Evolutionary conservation across 2,888 invertebrate genomes (phyloP).

Genomic region (Thumatha senex): DNA sequence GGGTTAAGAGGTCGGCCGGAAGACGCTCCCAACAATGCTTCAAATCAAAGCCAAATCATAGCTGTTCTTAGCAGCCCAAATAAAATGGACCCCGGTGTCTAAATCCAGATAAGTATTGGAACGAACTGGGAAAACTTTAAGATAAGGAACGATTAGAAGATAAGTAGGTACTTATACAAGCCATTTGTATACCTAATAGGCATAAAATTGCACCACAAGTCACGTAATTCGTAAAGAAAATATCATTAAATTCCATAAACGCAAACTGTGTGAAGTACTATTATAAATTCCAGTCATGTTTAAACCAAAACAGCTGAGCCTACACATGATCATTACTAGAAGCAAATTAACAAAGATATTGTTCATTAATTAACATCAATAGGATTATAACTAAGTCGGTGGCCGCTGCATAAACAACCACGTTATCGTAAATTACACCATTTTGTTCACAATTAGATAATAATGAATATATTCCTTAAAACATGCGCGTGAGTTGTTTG

Average conservation of each 20-base stretch:
- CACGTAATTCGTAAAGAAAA: too few relatives aligned
- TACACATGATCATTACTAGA: background rate
- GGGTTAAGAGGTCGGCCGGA: too few relatives aligned
- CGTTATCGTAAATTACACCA: background rate
- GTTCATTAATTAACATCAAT: conserved; percentile 11
- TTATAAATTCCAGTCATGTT: background rate
- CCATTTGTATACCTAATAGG: background rate
- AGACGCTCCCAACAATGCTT: too few relatives aligned
- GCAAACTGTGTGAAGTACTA: background rate
- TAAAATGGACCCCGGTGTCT: too few relatives aligned
- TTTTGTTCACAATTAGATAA: conserved; percentile 1
- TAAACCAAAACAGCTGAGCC: conserved; percentile 5
- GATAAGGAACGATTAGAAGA: too few relatives aligned
- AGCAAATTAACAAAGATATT: background rate
- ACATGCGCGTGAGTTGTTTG: background rate
- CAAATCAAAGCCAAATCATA: too few relatives aligned
- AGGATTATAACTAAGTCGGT: conserved; percentile 7
- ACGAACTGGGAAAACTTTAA: too few relatives aligned
- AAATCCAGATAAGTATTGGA: too few relatives aligned
- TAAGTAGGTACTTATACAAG: background rate
- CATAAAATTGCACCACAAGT: too few relatives aligned
- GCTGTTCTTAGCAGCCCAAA: too few relatives aligned
- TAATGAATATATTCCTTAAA: background rate
- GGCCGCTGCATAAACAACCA: conserved; percentile 1
- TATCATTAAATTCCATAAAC: background rate